Base-by-base conservation (phyloP, 1,140 invertebrate species). In the Drosophila miranda region DNA sequence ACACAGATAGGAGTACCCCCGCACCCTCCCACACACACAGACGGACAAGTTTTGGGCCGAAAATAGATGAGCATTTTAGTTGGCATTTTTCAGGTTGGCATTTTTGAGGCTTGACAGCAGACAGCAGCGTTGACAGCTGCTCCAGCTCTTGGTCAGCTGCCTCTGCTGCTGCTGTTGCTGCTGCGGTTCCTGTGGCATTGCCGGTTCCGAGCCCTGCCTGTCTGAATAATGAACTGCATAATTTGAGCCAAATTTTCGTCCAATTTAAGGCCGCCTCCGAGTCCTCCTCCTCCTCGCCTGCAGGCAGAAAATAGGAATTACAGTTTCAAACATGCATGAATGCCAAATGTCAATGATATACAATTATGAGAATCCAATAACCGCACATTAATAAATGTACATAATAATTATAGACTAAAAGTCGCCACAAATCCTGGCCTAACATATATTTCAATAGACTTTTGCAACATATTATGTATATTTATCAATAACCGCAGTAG, bases 1-100 rank as follows among this genome's bases (percentile, higher is more conserved):
- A 46, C 28, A 58, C 45, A 42, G 14, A 45, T n/a, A 41, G 41
- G 3, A 19, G 0, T 6, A 54, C 14, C 21, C 28, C 0, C 26
- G 0, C 26, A 7, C 26, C 6, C 50, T 23, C 30, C 50, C 48
- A 44, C 48, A 30, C 38, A 43, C 42, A 51, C 8, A 66, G 26
- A 30, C 26, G 30, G 9, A 38, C 19, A 34, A 28, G 34, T 38
- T 38, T 38, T 11, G 57, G 16, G 13, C 34, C 55, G 21, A 59
- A 60, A 64, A 73, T 79, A 62, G 56, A 58, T 54, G 55, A 54
- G 55, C 71, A 56, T 71, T 63, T 51, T 52, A 70, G 51, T 49
- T 71, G 48, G 38, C 55, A 75, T 64, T 61, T 77, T 80, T 79
- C 51, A 43, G 59, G 75, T 53, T 73, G 57, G 49, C 70, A 78